phyloP scores from a whole-genome alignment of 2,797 vertebrate genomes.

The Rhynchonycteris naso region DNA sequence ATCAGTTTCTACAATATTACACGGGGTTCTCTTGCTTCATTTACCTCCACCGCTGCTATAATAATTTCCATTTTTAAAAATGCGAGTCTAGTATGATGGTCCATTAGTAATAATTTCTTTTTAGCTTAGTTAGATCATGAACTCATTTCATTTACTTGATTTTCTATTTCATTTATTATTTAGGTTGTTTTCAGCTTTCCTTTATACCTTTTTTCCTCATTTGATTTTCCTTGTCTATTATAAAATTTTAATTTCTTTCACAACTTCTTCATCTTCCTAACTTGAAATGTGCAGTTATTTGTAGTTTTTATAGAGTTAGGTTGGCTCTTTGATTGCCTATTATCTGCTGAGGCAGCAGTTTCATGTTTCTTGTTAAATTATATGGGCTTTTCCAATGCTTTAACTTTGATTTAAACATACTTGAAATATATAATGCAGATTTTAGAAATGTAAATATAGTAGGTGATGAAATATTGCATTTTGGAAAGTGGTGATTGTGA shows the following conservation, averaged over 20 bases:
- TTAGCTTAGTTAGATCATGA: neutral
- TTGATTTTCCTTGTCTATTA: constrained; percentile 27
- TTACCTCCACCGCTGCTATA: neutral
- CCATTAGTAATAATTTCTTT: neutral
- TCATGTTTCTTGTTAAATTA: constrained; percentile 61
- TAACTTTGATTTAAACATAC: constrained; percentile 61
- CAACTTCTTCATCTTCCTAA: constrained; percentile 1
- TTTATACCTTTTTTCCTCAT: constrained; percentile 32
- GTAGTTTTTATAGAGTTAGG: neutral
- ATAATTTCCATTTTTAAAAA: neutral
- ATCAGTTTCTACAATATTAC: neutral
- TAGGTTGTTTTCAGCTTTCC: neutral
- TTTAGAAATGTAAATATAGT: constrained; percentile 70
- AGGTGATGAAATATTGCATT: constrained; percentile 62
- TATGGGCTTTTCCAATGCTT: constrained; percentile 48
- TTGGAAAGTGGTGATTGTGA: constrained; percentile 23
- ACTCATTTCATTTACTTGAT: neutral
- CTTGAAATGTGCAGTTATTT: constrained; percentile 1
- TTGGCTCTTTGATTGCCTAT: neutral
- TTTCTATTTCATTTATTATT: constrained; percentile 1
- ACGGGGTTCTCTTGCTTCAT: neutral
- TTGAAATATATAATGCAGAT: constrained; percentile 61
- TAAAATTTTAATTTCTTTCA: constrained; percentile 29
- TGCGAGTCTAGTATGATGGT: neutral
- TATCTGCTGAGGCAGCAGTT: constrained; percentile 46